Base-by-base conservation (phyloP, 2,113 vertebrate genomes). In the Atractosteus spatula region DNA sequence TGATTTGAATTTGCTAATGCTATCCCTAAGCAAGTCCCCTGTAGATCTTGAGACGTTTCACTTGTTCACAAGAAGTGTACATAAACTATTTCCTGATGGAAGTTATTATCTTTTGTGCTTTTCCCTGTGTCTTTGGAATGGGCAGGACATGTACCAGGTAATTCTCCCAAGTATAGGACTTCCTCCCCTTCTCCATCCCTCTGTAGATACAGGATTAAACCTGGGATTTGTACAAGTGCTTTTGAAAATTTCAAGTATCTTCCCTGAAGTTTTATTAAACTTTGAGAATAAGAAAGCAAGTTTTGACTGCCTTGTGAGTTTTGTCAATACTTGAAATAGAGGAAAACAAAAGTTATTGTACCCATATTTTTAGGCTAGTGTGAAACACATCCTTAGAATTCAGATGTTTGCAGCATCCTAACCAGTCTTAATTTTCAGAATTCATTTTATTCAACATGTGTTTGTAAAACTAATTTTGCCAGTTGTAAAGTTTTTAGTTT, bases 61-160 rank as follows among this genome's bases (percentile, higher is more conserved):
- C 43, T 54, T 81, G 67, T 64, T 78, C 66, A 70, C 74, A 76
- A 71, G 73, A 73, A 76, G 73, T 89, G 70, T 85, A 76, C 85
- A 72, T 86, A 79, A 92, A 86, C 74, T 74, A 85, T 89, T 88
- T 91, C 89, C 88, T 96, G 89, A 95, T 86, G 85, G 89, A 83
- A 87, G 92, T 86, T 92, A 81, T 95, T 94, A 85, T 95, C 84
- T 95, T 90, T 94, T 96, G 87, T 98, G 93, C 92, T 97, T 89
- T 94, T 90, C 91, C 88, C 77, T 87, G 81, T 94, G 85, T 94
- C 93, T 94, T 81, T 93, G 93, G 91, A 90, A 93, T 96, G 87
- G 90, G 88, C 93, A 99, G 97, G 96, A 98, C 94, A 93, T 97
- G 90, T 92, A 95, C 88, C 91, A 98, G 96, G 95, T 98, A 98